These are phyloP conservation scores for Invenusta paracnida DNA, from an alignment of 2,888 invertebrate species.

Conservation along the genomic window DNA sequence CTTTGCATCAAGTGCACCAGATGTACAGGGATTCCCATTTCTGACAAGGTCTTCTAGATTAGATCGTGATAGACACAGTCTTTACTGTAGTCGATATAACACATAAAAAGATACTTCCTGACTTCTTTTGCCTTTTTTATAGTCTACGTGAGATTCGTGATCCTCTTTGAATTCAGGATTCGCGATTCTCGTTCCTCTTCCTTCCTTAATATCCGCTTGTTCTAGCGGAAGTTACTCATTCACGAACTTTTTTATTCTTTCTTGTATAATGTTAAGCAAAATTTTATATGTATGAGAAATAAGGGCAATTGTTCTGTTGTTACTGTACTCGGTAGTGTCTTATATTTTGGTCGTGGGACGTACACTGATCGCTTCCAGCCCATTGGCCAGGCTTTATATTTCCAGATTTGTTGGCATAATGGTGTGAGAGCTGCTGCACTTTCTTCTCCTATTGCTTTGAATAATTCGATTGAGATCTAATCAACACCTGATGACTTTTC, in stretches of 20 bases:
- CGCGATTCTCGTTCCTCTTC: background rate
- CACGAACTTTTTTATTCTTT: background rate
- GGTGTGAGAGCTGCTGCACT: background rate
- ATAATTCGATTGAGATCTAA: background rate
- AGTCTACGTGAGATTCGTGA: background rate
- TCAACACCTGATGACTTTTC: background rate
- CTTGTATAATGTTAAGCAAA: background rate
- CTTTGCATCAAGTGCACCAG: background rate
- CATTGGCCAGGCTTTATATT: background rate
- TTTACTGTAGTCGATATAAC: slow-evolving; percentile 1
- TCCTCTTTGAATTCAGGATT: too few relatives aligned
- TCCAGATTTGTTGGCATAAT: background rate
- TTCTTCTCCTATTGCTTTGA: background rate
- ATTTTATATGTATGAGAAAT: background rate
- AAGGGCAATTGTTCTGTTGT: background rate
- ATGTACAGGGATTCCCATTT: background rate
- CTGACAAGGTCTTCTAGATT: background rate
- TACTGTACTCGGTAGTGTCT: background rate
- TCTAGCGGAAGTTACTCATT: background rate
- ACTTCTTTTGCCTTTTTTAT: background rate
- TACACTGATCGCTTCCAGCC: background rate
- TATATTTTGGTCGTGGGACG: background rate
- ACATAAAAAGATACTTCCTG: background rate
- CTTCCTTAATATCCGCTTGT: background rate
- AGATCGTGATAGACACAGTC: background rate